phyloP scores from a whole-genome alignment of 2,888 invertebrate species.

The Invenusta paracnida region DNA sequence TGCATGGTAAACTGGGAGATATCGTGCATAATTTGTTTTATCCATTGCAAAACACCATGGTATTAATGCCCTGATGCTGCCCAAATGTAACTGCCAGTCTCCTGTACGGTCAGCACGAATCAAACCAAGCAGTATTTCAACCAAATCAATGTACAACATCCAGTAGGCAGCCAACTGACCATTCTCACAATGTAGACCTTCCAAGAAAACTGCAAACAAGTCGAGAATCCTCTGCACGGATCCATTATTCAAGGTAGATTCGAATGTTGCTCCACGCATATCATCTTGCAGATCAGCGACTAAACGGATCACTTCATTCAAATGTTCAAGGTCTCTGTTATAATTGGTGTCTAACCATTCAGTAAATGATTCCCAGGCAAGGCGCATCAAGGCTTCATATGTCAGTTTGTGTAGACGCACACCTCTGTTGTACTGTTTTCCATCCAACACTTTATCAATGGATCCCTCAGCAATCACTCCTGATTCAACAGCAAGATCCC shows the following conservation, averaged over 20 bases:
- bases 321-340: no score
- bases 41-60: background rate
- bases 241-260: background rate
- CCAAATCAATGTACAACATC: background rate
- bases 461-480: conserved; percentile 47
- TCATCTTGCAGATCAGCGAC: background rate
- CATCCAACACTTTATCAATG: conserved; percentile 43
- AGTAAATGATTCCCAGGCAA: no score
- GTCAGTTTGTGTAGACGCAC: no score
- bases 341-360: no score
- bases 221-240: no score
- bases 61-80: background rate
- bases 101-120: background rate
- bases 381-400: no score
- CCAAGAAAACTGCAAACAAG: no score
- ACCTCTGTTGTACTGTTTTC: no score
- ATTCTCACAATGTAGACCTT: no score
- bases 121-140: background rate
- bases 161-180: background rate
- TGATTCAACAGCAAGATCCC: conserved; percentile 46
- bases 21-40: background rate
- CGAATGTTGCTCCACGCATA: background rate
- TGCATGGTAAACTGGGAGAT: background rate
- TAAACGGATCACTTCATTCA: background rate
- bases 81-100: background rate